phyloP scores from a whole-genome alignment of 2,113 vertebrate species.

The Tenebrosternarchus preto region DNA sequence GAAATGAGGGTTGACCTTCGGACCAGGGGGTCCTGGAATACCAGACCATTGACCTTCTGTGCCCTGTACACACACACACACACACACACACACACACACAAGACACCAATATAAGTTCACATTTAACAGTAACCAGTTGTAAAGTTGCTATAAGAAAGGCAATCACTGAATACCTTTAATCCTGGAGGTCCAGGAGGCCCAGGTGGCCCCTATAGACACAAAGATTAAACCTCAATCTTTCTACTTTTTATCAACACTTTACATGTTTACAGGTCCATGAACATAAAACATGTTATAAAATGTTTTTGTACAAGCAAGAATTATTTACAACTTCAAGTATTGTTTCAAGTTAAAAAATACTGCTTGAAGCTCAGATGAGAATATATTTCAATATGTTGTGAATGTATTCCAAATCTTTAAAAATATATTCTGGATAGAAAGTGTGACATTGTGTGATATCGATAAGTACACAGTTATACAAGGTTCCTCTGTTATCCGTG shows the following conservation, averaged over 20 bases:
- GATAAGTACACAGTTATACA: not conserved
- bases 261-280: too few species aligned
- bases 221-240: not conserved
- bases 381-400: too few species aligned
- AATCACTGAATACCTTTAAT: constrained; percentile 57
- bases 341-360: too few species aligned
- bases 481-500: too few species aligned
- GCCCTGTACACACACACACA: constrained; percentile 59
- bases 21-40: constrained; percentile 58
- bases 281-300: too few species aligned
- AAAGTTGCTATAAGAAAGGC: not conserved
- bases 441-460: too few species aligned
- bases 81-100: constrained; percentile 24
- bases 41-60: constrained; percentile 56
- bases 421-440: too few species aligned
- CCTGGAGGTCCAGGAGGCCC: constrained; percentile 56
- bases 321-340: too few species aligned
- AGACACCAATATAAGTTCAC: not conserved
- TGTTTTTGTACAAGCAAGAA: too few species aligned
- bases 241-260: not conserved
- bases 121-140: not conserved
- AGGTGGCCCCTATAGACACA: constrained; percentile 49
- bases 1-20: constrained; percentile 54
- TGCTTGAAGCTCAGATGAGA: too few species aligned
- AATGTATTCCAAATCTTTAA: too few species aligned